Percentiles rank a stretch among this genome's conserved stretches.
These are phyloP conservation scores for Dasyurus viverrinus DNA, from an alignment of 2,113 vertebrate genomes.

Conservation along the genomic window DNA sequence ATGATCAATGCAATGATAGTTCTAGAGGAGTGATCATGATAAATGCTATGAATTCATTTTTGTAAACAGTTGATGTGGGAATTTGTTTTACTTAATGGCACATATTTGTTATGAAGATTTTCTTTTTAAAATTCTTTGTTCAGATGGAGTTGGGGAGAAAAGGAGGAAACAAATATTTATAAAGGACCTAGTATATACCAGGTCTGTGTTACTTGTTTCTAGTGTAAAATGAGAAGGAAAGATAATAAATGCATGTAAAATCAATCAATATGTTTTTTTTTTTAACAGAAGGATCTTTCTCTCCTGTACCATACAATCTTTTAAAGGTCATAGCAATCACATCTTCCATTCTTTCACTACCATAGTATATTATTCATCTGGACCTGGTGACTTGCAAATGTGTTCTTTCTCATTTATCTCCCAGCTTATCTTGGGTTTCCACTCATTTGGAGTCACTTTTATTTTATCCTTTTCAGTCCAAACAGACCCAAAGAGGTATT, in stretches of 20 bases:
- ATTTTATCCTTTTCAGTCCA: not conserved
- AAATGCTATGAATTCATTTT: not conserved
- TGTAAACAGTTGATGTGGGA: not conserved
- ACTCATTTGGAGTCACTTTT: not conserved
- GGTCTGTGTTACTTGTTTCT: not conserved
- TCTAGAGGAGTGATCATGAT: not conserved
- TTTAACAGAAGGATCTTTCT: not conserved
- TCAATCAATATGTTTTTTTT: not conserved
- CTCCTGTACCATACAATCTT: not conserved
- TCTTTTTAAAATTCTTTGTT: not conserved
- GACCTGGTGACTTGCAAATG: not conserved
- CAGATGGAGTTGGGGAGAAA: not conserved
- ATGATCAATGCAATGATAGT: not conserved
- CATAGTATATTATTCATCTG: not conserved
- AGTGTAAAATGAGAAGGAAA: not conserved
- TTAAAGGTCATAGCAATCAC: not conserved
- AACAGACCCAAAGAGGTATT: not conserved
- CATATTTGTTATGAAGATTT: not conserved
- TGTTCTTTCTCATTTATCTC: not conserved
- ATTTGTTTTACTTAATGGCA: not conserved
- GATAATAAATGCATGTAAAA: not conserved
- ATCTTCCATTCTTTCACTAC: not conserved
- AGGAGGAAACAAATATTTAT: not conserved
- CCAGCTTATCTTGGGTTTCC: not conserved
- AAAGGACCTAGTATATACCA: not conserved